Evolutionary conservation across 2,888 invertebrate genomes (phyloP), one percentile per base, ranked within the genome.

Genomic region (Melanchra persicariae): DNA sequence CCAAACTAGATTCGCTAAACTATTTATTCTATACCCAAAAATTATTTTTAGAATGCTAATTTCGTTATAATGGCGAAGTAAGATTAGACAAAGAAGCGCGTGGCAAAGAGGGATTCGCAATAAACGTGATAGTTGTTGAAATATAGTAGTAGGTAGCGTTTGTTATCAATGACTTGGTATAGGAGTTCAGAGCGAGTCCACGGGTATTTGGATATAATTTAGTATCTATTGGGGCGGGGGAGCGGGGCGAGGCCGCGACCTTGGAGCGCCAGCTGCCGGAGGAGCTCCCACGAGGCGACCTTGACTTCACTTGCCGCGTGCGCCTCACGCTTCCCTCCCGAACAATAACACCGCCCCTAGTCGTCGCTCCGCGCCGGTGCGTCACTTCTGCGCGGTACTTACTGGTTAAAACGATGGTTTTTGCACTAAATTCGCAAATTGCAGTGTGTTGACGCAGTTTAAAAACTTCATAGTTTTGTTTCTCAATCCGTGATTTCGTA

Each of bases 211-310:
- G 81, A 84, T 79, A 70, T 74, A 74, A 83, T 80, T 84, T 83
- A 55, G 83, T 91, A 93, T 93, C 82, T 93, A 93, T 93, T 91
- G 78, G 66, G 72, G 55, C 78, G 68, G 82, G 78, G 85, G 85
- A 60, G 85, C 75, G 85, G 85, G 65, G 84, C 76, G 87, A 57
- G 78, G 78, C 70, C 26, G 78, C 83, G 89, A 90, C 91, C 91
- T 93, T 91, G 92, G 82, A 82, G 81, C 85, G 87, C 87, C 89
- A 90, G 88, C 83, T 82, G 85, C 84, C 68, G 83, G 81, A 88
- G 88, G 81, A 90, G 91, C 89, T 91, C 90, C 88, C 87, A 81
- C 87, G 67, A 83, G 71, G 70, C 84, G 90, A 89, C 94, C 93
- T 93, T 93, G 93, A 93, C 91, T 90, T 87, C 83, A 83, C 80